Conservation (phyloP, 2,113 vertebrate genomes). For the Seriola rivoliana region DNA sequence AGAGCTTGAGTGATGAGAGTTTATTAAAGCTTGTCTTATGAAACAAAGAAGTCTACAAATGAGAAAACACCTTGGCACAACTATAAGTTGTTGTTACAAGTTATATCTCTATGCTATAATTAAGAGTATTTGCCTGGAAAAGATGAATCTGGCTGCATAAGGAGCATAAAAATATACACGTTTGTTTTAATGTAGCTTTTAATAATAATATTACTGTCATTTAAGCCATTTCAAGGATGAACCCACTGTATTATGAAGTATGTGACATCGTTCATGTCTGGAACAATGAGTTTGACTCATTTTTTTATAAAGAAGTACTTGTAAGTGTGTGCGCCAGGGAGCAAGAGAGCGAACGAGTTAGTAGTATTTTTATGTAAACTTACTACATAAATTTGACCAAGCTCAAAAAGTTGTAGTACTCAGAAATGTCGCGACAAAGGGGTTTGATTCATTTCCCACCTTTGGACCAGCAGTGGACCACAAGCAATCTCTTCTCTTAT, state of each 20-base stretch:
- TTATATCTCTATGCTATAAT: neutral
- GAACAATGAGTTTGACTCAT: neutral
- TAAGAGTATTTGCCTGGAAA: neutral
- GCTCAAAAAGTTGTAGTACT: constrained; percentile 5
- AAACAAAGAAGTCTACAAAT: neutral
- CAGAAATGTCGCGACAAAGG: constrained; percentile 14
- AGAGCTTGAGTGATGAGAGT: constrained; percentile 22
- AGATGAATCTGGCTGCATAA: neutral
- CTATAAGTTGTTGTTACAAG: too few relatives aligned
- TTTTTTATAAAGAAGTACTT: too few relatives aligned
- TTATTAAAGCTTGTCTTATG: constrained; percentile 1
- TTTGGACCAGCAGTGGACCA: constrained; percentile 40
- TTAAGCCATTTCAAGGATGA: neutral
- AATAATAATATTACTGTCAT: neutral
- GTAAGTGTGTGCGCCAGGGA: too few relatives aligned
- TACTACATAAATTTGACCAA: neutral
- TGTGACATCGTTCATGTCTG: constrained; percentile 1
- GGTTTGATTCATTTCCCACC: constrained; percentile 61
- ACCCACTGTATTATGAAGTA: neutral
- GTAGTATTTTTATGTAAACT: neutral
- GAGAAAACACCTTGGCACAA: too few relatives aligned
- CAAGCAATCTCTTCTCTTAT: constrained; percentile 65
- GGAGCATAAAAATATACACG: neutral
- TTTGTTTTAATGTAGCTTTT: neutral
- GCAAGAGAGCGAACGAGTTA: too few relatives aligned